A percentile compares a stretch with the other conserved stretches of the same genome.
phyloP scores from a whole-genome alignment of 2,888 invertebrate species.

The Seira ritae region DNA sequence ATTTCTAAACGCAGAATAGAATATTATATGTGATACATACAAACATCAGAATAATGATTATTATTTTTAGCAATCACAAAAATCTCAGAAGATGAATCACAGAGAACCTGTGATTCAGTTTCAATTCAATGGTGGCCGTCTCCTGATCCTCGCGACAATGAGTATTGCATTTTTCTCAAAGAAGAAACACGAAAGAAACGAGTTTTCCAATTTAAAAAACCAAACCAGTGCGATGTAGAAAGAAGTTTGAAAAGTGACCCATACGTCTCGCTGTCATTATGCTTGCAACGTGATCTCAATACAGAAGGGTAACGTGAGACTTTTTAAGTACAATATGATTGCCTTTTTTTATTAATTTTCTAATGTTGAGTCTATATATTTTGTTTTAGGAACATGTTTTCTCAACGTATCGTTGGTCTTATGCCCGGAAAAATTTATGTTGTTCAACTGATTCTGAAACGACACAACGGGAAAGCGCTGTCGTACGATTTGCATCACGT shows the following conservation, averaged over 20 bases:
- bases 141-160: slow-evolving; percentile 76
- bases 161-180: slow-evolving; percentile 76
- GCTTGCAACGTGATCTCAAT: slow-evolving; percentile 74
- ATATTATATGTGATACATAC: neutral
- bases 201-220: slow-evolving; percentile 73
- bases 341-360: slow-evolving; percentile 19
- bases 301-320: slow-evolving; percentile 61
- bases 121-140: slow-evolving; percentile 80
- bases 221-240: slow-evolving; percentile 77
- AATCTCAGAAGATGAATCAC: slow-evolving; percentile 78
- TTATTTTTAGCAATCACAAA: slow-evolving; percentile 76
- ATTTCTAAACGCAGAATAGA: neutral
- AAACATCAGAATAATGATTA: neutral
- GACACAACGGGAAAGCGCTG: slow-evolving; percentile 79
- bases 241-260: slow-evolving; percentile 76
- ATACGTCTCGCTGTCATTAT: slow-evolving; percentile 76
- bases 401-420: slow-evolving; percentile 77
- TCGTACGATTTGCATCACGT: slow-evolving; percentile 80
- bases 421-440: slow-evolving; percentile 79
- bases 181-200: slow-evolving; percentile 75
- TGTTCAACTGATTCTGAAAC: slow-evolving; percentile 79
- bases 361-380: slow-evolving; percentile 45
- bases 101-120: slow-evolving; percentile 78
- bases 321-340: neutral
- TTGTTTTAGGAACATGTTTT: slow-evolving; percentile 77